phyloP scores from a whole-genome alignment of 2,113 vertebrate species.

The Xiphophorus hellerii region DNA sequence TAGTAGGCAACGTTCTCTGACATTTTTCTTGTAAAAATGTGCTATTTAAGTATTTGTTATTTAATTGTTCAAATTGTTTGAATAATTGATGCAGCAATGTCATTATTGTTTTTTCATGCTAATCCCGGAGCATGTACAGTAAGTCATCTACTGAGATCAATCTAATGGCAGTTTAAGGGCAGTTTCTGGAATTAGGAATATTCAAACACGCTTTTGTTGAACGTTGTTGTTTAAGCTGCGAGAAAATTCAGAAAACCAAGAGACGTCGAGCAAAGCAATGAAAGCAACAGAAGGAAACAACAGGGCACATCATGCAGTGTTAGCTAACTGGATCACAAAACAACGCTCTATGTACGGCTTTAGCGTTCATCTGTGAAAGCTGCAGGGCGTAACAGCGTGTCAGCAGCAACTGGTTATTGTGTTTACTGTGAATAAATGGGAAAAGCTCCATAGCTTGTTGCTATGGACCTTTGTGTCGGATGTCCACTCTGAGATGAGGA shows the following conservation, averaged over 20 bases:
- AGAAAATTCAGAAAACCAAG: background rate
- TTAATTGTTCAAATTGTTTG: too few species aligned
- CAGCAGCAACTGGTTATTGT: background rate
- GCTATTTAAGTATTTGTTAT: too few species aligned
- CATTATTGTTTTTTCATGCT: background rate
- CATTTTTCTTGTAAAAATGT: too few species aligned
- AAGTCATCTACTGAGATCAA: background rate
- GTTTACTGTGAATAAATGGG: background rate
- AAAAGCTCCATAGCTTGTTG: slow-evolving; percentile 1
- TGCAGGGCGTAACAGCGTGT: background rate
- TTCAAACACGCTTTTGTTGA: background rate
- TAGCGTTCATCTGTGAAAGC: slow-evolving; percentile 1
- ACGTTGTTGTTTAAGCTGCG: background rate
- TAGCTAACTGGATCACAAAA: background rate
- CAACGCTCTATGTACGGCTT: background rate
- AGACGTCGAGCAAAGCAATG: background rate
- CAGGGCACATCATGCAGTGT: background rate
- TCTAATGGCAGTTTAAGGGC: background rate
- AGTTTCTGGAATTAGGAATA: background rate
- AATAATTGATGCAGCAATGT: too few species aligned
- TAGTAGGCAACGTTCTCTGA: too few species aligned
- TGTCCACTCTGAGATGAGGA: slow-evolving; percentile 21
- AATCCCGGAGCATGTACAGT: background rate
- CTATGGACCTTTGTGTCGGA: slow-evolving; percentile 23
- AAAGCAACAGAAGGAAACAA: background rate